Evolutionary conservation across 2,888 invertebrate species (phyloP).

Genomic region (Dasypogon diadema): DNA sequence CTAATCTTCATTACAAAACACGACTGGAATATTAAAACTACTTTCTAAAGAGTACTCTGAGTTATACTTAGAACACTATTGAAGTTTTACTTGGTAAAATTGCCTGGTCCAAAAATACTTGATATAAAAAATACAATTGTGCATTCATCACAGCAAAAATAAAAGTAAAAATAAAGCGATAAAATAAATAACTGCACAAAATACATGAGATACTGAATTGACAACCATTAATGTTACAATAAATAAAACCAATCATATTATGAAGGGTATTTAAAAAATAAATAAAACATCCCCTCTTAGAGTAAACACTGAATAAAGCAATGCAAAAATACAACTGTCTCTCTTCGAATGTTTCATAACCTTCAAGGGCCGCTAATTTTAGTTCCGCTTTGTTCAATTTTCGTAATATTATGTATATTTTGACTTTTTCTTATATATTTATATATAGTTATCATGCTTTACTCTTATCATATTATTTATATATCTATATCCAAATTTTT

Average conservation of each 20-base stretch:
- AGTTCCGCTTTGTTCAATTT: neutral
- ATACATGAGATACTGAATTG: slow-evolving; percentile 24
- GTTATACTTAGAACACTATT: slow-evolving; percentile 3
- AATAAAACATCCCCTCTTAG: neutral
- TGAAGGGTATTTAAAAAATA: neutral
- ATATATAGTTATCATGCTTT: slow-evolving; percentile 17
- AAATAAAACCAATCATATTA: too few relatives aligned
- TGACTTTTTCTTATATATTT: slow-evolving; percentile 21
- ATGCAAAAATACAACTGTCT: neutral
- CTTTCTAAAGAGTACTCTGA: slow-evolving; percentile 16
- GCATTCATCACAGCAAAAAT: slow-evolving; percentile 39
- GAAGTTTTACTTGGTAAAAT: neutral
- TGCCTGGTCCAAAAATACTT: slow-evolving; percentile 3
- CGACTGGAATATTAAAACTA: slow-evolving; percentile 10
- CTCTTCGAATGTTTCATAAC: neutral
- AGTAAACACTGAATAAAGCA: neutral
- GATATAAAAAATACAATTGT: slow-evolving; percentile 20
- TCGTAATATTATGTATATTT: slow-evolving; percentile 22
- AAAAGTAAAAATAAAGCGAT: slow-evolving; percentile 7
- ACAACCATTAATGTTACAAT: slow-evolving; percentile 19
- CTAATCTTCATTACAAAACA: too few relatives aligned
- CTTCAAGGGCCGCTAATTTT: neutral
- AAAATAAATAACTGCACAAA: neutral
- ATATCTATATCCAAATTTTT: slow-evolving; percentile 30
- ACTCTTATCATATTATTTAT: slow-evolving; percentile 27